phyloP scores from a whole-genome alignment of 2,797 vertebrate genomes.

The Mormyrus proboscirostris region DNA sequence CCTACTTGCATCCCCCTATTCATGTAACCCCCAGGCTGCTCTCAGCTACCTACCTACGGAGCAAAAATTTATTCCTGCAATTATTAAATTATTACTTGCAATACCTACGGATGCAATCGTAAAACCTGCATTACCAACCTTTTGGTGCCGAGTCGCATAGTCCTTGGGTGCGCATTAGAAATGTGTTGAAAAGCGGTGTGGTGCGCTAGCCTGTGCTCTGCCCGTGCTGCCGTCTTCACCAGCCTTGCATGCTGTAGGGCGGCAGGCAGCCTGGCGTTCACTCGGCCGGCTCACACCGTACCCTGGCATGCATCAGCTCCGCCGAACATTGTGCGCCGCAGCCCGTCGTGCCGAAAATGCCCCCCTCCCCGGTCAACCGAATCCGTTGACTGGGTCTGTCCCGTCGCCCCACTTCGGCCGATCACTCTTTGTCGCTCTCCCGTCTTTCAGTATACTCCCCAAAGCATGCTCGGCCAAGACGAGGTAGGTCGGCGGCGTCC shows the following conservation, averaged over 20 bases:
- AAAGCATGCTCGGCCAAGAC: constrained; percentile 4
- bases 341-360: not conserved
- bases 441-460: not conserved
- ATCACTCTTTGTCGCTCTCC: constrained; percentile 6
- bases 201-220: not conserved
- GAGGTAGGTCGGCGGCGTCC: not conserved
- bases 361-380: not conserved
- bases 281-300: not conserved
- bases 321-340: not conserved
- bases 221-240: not conserved
- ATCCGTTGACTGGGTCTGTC: not conserved
- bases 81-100: not conserved
- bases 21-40: not conserved
- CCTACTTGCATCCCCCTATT: not conserved
- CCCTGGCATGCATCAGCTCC: not conserved
- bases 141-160: constrained; percentile 58
- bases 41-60: not conserved
- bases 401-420: not conserved
- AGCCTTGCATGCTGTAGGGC: constrained; percentile 43
- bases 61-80: not conserved
- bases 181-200: constrained; percentile 17
- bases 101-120: too few relatives aligned
- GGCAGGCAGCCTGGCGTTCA: constrained; percentile 19
- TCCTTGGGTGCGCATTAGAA: constrained; percentile 65
- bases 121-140: constrained; percentile 50